Base-by-base conservation (phyloP, 2,797 vertebrate species). In the Sternarchorhynchus goeldii region DNA sequence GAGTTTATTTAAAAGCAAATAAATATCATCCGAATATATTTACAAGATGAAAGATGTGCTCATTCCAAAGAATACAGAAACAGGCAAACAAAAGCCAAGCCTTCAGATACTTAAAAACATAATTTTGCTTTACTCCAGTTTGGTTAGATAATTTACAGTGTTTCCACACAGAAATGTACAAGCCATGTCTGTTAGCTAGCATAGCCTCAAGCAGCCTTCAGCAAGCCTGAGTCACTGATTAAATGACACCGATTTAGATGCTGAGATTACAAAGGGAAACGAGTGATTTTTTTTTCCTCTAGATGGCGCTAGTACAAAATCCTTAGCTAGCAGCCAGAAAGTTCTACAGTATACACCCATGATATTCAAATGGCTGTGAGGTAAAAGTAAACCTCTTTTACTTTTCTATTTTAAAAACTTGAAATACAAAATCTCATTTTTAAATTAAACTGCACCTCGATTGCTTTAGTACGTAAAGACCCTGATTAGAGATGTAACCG, bases 151-250 rank as follows among this genome's bases (percentile, higher is more conserved):
- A 75, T 78, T 78, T 78, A 81, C 79, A 83, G 75, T 59, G 55
- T 50, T 79, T 84, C 59, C 73, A 80, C 77, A 83, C 78, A 83
- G 75, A 84, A 82, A 86, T 84, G 83, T 78, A 84, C 75, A 76
- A 81, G 81, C 77, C 60, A 73, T 80, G 69, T 72, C 78, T 73
- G 58, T 55, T 68, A 82, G 84, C 75, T 69, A 82, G 82, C 72
- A 64, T 56, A 73, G 71, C 73, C 39, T 76, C 81, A 74, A 76
- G 79, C 68, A 66, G 68, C 60, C 71, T 76, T 73, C 41, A 56
- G 60, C 60, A 70, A 58, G 57, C 71, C 59, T 80, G 70, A 41
- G 8, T 39, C 57, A 20, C 20, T 59, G 34, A 45, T 41, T n/a
- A 65, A 20, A 39, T 39, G 18, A 65, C 34, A 36, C 16, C 6